These are phyloP conservation scores for Atrina japonica DNA, from an alignment of 2,888 invertebrate species.

Conservation along the genomic window DNA sequence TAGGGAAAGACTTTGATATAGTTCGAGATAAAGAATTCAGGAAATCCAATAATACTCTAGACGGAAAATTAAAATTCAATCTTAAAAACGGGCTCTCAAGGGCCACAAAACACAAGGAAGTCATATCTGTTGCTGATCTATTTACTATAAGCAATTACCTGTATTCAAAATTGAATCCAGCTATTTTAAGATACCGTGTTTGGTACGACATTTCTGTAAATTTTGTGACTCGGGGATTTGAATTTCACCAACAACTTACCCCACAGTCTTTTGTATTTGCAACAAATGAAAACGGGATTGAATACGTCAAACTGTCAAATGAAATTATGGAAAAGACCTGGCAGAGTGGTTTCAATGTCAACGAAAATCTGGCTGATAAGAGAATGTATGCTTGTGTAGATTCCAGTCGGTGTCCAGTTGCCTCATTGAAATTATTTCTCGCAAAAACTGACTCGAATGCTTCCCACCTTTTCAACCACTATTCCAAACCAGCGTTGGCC, in stretches of 20 bases:
- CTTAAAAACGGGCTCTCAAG: neutral
- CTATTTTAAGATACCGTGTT: slow-evolving; percentile 24
- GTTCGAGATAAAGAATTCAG: slow-evolving; percentile 24
- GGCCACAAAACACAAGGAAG: slow-evolving; percentile 26
- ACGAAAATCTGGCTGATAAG: slow-evolving; percentile 30
- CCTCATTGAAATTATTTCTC: slow-evolving; percentile 18
- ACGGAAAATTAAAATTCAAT: slow-evolving; percentile 31
- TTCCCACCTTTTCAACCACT: slow-evolving; percentile 4
- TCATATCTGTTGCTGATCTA: slow-evolving; percentile 11
- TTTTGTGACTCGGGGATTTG: slow-evolving; percentile 30
- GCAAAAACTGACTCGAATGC: slow-evolving; percentile 9
- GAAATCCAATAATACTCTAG: slow-evolving; percentile 15
- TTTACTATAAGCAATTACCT: slow-evolving; percentile 29
- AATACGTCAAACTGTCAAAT: slow-evolving; percentile 18
- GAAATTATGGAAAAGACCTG: slow-evolving; percentile 27
- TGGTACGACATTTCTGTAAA: slow-evolving; percentile 22
- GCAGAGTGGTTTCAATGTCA: slow-evolving; percentile 19
- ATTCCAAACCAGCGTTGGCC: neutral
- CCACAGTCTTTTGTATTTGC: neutral
- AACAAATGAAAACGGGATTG: slow-evolving; percentile 14
- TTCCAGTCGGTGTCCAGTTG: slow-evolving; percentile 24
- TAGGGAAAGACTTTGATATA: slow-evolving; percentile 26
- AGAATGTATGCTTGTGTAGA: slow-evolving; percentile 27
- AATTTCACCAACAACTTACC: slow-evolving; percentile 35
- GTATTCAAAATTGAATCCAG: slow-evolving; percentile 11